phyloP scores from a whole-genome alignment of 2,113 vertebrate genomes.

The Xyrauchen texanus region DNA sequence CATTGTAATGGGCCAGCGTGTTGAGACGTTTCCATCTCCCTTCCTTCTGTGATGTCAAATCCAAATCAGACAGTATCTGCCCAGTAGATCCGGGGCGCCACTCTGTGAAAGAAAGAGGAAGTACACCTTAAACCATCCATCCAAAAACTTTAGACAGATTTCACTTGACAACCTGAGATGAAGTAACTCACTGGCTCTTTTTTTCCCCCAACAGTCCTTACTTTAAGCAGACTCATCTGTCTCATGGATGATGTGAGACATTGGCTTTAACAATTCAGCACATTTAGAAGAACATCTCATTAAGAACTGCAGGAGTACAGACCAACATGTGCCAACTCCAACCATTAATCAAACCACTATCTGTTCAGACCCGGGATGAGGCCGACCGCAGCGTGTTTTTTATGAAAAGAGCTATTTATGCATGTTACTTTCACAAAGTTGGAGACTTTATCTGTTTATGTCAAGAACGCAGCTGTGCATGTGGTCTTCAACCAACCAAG shows the following conservation, averaged over 20 bases:
- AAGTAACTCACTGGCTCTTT: background rate
- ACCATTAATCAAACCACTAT: conserved; percentile 36
- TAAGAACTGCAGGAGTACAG: conserved; percentile 14
- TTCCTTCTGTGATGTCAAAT: conserved; percentile 92
- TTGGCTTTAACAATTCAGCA: conserved; percentile 35
- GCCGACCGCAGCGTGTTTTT: background rate
- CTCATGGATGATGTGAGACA: conserved; percentile 32
- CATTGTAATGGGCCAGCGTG: conserved; percentile 94
- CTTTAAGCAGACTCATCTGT: conserved; percentile 28
- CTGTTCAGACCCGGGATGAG: background rate
- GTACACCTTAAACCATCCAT: background rate
- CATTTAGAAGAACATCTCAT: conserved; percentile 33
- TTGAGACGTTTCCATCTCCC: conserved; percentile 92
- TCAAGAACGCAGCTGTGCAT: too few relatives aligned
- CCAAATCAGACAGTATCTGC: conserved; percentile 93
- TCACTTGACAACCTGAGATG: background rate
- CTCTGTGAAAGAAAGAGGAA: conserved; percentile 71
- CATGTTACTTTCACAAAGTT: conserved; percentile 23
- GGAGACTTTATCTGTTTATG: background rate
- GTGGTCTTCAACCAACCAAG: too few relatives aligned
- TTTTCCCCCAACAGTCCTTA: background rate
- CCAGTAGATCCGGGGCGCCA: conserved; percentile 97
- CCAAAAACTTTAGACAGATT: background rate
- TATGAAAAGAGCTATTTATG: conserved; percentile 7
- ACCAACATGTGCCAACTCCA: conserved; percentile 10